These are phyloP conservation scores for Okamejei kenojei DNA, from an alignment of 2,797 vertebrate genomes.

Conservation along the genomic window DNA sequence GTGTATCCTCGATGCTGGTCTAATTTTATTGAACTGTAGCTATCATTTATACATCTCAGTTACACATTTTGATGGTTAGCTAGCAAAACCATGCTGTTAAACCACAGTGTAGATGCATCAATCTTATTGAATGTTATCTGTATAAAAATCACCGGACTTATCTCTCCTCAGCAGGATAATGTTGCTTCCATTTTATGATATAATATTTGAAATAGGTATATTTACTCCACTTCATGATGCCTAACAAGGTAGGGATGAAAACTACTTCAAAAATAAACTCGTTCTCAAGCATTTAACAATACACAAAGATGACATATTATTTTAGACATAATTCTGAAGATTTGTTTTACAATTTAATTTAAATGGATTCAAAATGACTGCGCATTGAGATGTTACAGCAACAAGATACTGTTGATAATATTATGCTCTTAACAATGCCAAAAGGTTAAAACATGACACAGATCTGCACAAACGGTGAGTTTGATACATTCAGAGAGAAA, in stretches of 20 bases:
- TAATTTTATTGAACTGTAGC: slow-evolving; percentile 6
- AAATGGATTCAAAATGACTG: not conserved
- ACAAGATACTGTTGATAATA: not conserved
- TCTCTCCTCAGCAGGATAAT: not conserved
- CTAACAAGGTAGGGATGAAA: not conserved
- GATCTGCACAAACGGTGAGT: not conserved
- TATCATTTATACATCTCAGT: not conserved
- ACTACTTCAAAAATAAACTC: not conserved
- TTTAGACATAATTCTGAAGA: not conserved
- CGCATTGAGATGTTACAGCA: not conserved
- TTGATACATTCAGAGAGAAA: not conserved
- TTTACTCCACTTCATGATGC: not conserved
- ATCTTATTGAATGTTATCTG: not conserved
- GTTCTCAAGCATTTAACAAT: not conserved
- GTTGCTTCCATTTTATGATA: not conserved
- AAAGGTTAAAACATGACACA: not conserved
- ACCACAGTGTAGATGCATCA: not conserved
- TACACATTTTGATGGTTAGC: not conserved
- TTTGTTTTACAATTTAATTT: not conserved
- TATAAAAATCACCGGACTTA: not conserved
- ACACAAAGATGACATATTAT: no score
- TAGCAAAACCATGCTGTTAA: not conserved
- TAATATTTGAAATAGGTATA: not conserved
- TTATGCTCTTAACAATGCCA: not conserved
- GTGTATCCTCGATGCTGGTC: not conserved